These are phyloP conservation scores for Conchocele bisecta DNA, from an alignment of 2,888 invertebrate genomes.

Conservation along the genomic window DNA sequence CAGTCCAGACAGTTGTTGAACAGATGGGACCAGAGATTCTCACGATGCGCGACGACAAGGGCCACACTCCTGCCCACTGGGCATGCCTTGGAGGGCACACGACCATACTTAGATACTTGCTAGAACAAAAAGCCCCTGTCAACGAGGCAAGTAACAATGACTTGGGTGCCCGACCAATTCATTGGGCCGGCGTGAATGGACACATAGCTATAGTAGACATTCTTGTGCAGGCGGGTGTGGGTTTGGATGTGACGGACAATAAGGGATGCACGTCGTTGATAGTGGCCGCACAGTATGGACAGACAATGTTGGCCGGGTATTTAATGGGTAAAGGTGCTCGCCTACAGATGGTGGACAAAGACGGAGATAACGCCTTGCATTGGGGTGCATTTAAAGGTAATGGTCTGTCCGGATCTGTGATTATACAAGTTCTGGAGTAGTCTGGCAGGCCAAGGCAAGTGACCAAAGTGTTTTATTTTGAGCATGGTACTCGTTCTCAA, in stretches of 20 bases:
- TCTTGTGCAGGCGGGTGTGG: conserved; percentile 88
- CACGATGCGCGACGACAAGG: conserved; percentile 93
- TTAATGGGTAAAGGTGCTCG: conserved; percentile 94
- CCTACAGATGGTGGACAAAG: conserved; percentile 93
- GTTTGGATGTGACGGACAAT: conserved; percentile 94
- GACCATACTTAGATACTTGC: conserved; percentile 93
- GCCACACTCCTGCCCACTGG: conserved; percentile 97
- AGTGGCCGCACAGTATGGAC: conserved; percentile 94
- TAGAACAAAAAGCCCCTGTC: conserved; percentile 90
- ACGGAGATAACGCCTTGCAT: conserved; percentile 95
- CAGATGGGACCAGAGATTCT: conserved; percentile 89
- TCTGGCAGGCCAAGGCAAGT: no score
- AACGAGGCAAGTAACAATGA: conserved; percentile 94
- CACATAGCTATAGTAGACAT: conserved; percentile 94
- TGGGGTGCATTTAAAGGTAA: conserved; percentile 96
- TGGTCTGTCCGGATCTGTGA: no score
- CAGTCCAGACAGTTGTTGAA: conserved; percentile 92
- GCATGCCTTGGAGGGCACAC: conserved; percentile 94
- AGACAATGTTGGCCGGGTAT: conserved; percentile 94
- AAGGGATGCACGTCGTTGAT: conserved; percentile 94
- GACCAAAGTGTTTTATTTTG: no score
- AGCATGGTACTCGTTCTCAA: no score
- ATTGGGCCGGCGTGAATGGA: conserved; percentile 97
- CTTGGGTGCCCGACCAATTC: conserved; percentile 94
- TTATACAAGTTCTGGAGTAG: no score